phyloP scores from a whole-genome alignment of 2,888 invertebrate species.

The Gandaritis pyraliata region DNA sequence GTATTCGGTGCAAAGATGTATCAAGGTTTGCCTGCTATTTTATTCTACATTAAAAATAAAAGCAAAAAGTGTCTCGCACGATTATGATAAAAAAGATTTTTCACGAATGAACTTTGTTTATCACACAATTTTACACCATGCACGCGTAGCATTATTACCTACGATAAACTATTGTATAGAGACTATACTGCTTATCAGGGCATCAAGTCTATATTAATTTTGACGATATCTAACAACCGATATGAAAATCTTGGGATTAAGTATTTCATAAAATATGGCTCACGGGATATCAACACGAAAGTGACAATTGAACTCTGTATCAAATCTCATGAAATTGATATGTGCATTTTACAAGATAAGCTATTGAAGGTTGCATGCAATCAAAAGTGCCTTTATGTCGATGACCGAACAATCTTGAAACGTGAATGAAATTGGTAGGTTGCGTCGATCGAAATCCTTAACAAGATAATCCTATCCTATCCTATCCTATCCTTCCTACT shows the following conservation, averaged over 20 bases:
- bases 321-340: not conserved
- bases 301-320: not conserved
- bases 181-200: not conserved
- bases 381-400: conserved; percentile 10
- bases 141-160: not conserved
- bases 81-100: not conserved
- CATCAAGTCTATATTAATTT: not conserved
- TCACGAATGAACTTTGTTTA: not conserved
- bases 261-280: not conserved
- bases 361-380: conserved; percentile 6
- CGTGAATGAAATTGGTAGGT: conserved; percentile 26
- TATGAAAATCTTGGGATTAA: conserved; percentile 4
- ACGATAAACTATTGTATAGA: not conserved
- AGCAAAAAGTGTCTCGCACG: too few relatives aligned
- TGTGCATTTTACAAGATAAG: not conserved
- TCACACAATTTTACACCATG: not conserved
- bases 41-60: too few relatives aligned
- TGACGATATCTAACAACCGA: not conserved
- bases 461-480: not conserved
- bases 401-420: conserved; percentile 23
- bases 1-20: too few relatives aligned
- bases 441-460: conserved; percentile 18
- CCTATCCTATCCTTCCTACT: too few relatives aligned
- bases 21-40: too few relatives aligned
- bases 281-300: not conserved